Percentiles rank a stretch among this genome's conserved stretches.
Conservation (phyloP, 1,140 invertebrate species). For the Aphaenogaster floridana region DNA sequence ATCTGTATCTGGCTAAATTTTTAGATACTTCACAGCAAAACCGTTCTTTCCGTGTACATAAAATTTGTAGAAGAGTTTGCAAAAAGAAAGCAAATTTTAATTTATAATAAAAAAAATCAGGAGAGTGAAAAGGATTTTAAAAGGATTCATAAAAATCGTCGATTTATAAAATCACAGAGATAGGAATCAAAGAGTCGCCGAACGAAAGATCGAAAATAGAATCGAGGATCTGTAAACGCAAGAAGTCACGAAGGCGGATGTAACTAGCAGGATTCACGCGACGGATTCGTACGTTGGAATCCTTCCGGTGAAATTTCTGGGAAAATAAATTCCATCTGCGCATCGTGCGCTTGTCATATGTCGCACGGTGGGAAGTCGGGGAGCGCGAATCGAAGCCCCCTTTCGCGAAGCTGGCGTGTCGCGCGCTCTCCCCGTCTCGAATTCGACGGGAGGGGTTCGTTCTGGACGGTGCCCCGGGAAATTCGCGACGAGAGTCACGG, state of each 20-base stretch:
- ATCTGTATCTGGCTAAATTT: too few species aligned
- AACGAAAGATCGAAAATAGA: neutral
- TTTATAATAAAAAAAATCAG: neutral
- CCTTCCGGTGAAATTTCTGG: constrained; percentile 42
- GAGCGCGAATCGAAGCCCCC: constrained; percentile 16
- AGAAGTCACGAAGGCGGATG: neutral
- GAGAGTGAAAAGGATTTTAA: neutral
- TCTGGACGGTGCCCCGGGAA: constrained; percentile 75
- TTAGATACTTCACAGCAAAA: too few species aligned
- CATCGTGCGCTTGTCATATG: neutral
- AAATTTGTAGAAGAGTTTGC: neutral
- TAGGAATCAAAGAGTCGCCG: neutral
- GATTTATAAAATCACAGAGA: neutral
- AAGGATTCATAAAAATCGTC: neutral
- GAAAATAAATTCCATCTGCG: constrained; percentile 1
- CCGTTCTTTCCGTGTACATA: too few species aligned
- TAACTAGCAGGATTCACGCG: neutral
- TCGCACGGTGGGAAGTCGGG: too few species aligned
- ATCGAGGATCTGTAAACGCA: neutral
- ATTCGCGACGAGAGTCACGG: constrained; percentile 75
- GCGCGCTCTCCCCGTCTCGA: neutral
- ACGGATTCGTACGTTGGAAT: neutral
- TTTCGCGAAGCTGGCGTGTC: constrained; percentile 26
- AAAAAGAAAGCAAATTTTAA: neutral
- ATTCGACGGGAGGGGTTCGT: constrained; percentile 68